Base-by-base conservation (phyloP, 1,140 invertebrate genomes). In the Aplysia californica region DNA sequence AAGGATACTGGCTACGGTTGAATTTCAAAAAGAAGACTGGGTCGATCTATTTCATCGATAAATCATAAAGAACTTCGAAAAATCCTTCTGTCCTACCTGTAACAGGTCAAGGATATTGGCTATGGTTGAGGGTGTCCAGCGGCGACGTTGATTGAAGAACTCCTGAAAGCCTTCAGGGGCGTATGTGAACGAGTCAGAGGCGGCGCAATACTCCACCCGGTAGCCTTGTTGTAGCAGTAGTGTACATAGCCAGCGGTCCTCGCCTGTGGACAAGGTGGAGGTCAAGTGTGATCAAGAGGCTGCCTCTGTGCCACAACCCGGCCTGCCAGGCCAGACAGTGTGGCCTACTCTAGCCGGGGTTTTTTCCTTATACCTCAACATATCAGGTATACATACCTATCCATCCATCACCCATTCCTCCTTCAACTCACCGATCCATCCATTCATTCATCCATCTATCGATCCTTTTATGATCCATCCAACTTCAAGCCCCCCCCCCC, bases 51-150 rank as follows among this genome's bases (percentile, higher is more conserved):
- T n/a, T n/a, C n/a, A n/a, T n/a, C n/a, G n/a, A n/a, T n/a, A n/a
- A n/a, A n/a, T n/a, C n/a, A n/a, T n/a, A n/a, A n/a, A n/a, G n/a
- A n/a, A n/a, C n/a, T n/a, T n/a, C n/a, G n/a, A n/a, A n/a, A n/a
- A n/a, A n/a, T n/a, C n/a, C n/a, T n/a, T n/a, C n/a, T n/a, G n/a
- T 41, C 39, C 36, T 39, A 21, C 21, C 5, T 26, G 18, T 26
- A 44, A 41, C 21, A 15, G 5, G 35, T 69, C 39, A 66, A 93
- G 86, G 41, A 93, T 93, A 83, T 94, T 94, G 33, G 93, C 93
- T 87, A 93, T 91, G 3, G 93, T 93, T 2, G 92, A 93, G 3
- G 93, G 93, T 39, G 93, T 92, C 93, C 93, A 93, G n/a, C 93
- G 85, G 29, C 93, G 80, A 20, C 93, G 80, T 83, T 93, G 92